Evolutionary conservation across 2,797 vertebrate genomes (phyloP), one percentile per base, ranked within the genome.

Genomic region (Setipinna tenuifilis): DNA sequence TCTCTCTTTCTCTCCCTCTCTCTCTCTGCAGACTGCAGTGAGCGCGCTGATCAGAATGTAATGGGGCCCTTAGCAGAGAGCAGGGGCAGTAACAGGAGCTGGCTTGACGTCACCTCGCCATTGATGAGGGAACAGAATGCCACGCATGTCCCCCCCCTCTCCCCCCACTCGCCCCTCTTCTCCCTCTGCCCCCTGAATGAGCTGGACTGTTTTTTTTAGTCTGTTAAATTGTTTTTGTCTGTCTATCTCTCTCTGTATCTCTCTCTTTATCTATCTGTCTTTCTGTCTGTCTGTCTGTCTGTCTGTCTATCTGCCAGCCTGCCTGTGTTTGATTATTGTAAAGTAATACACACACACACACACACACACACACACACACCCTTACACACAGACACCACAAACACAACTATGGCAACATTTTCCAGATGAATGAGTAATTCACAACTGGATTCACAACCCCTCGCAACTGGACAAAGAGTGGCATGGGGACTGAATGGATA

Each of bases 41-140:
- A 82, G 48, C 31, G 35, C 65, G 68, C 23, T 28, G 71, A 82
- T 82, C 81, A 82, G 78, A 85, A 83, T 82, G 83, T 81, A 85
- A 86, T 46, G 28, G 19, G 28, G 59, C 82, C 81, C 61, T 19
- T 71, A 83, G 28, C 82, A 68, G 58, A 81, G 62, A 10, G 31
- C 7, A 46, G 25, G 59, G 61, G 31, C 83, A 61, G 62, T 78
- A 85, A 82, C 82, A 11, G 84, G 65, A 71, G 65, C 65, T 31
- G 65, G 25, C 65, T 71, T 71, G 14, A 17, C 65, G 65, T 71
- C 65, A 71, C 65, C 4, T 5, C 12, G 28, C 65, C 65, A 71
- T 71, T 71, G 25, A 71, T 71, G 65, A 71, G 28, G 65, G 65
- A 71, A 71, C 65, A 71, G 65, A 71, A 71, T 71, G 65, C 14